Percentiles rank a stretch among this genome's conserved stretches.
phyloP scores from a whole-genome alignment of 2,797 vertebrate species.

The Gastrophryne carolinensis region DNA sequence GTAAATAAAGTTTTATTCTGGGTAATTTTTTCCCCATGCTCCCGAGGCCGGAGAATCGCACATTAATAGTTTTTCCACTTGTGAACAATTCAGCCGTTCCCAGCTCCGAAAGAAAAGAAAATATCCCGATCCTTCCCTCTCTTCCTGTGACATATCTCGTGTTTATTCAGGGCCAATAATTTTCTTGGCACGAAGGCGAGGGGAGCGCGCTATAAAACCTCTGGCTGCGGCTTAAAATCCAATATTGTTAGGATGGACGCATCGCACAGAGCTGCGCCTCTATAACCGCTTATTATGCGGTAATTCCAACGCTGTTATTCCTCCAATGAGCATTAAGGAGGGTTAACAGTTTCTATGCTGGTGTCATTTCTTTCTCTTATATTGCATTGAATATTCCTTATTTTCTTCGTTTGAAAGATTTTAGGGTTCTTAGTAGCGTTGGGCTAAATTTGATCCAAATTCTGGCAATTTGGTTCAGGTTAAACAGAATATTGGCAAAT shows the following conservation, averaged over 20 bases:
- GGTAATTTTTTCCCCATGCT: constrained; percentile 47
- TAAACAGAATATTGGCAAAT: no score
- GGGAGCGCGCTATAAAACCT: constrained; percentile 36
- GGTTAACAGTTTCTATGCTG: constrained; percentile 1
- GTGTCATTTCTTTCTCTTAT: no score
- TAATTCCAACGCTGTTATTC: constrained; percentile 37
- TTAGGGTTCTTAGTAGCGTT: no score
- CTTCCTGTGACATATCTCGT: constrained; percentile 46
- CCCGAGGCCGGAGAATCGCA: constrained; percentile 6
- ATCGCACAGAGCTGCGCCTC: not conserved
- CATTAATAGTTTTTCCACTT: constrained; percentile 50
- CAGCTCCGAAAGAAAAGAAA: constrained; percentile 16
- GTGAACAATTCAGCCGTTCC: constrained; percentile 45
- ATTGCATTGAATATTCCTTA: no score
- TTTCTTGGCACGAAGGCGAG: constrained; percentile 34
- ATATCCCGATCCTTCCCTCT: constrained; percentile 6
- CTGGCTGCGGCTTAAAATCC: constrained; percentile 45
- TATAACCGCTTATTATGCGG: constrained; percentile 35
- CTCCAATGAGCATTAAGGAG: not conserved
- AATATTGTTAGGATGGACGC: constrained; percentile 41
- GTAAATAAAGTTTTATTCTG: constrained; percentile 33
- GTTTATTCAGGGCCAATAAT: constrained; percentile 52
- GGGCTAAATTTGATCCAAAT: no score
- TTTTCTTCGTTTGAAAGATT: no score
- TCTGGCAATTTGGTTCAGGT: no score